These are phyloP conservation scores for Pterobdella sp. DNA, from an alignment of 2,888 invertebrate genomes.

Conservation along the genomic window DNA sequence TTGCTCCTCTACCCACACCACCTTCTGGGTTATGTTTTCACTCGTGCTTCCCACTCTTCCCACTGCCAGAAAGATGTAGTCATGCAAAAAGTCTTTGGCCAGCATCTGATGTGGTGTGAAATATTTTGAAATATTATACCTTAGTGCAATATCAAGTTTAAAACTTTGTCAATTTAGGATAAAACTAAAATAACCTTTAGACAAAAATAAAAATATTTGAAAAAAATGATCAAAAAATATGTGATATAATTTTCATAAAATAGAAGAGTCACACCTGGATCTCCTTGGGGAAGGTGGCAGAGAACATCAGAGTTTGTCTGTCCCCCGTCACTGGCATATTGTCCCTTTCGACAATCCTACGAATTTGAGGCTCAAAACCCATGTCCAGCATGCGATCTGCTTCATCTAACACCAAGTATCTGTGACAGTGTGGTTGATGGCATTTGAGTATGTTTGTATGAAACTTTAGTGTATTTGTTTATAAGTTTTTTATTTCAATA, in stretches of 20 bases:
- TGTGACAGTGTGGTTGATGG: constrained; percentile 42
- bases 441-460: no score
- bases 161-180: no score
- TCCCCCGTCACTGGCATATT: constrained; percentile 92
- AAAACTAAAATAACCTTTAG: no score
- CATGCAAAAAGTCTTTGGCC: constrained; percentile 91
- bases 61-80: constrained; percentile 97
- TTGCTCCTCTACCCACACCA: constrained; percentile 94
- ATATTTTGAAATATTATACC: no score
- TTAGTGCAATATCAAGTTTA: no score
- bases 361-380: constrained; percentile 97
- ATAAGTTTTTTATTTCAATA: no score
- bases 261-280: constrained; percentile 62
- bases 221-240: no score
- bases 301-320: constrained; percentile 98
- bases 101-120: constrained; percentile 63
- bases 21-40: constrained; percentile 97
- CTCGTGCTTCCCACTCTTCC: constrained; percentile 98
- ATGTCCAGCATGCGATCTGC: constrained; percentile 99
- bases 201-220: no score
- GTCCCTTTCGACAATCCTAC: constrained; percentile 75
- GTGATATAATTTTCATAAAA: not conserved
- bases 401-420: constrained; percentile 89
- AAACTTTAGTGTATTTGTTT: no score
- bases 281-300: constrained; percentile 98